These are phyloP conservation scores for Isichthys henryi DNA, from an alignment of 2,113 vertebrate genomes.

Conservation along the genomic window DNA sequence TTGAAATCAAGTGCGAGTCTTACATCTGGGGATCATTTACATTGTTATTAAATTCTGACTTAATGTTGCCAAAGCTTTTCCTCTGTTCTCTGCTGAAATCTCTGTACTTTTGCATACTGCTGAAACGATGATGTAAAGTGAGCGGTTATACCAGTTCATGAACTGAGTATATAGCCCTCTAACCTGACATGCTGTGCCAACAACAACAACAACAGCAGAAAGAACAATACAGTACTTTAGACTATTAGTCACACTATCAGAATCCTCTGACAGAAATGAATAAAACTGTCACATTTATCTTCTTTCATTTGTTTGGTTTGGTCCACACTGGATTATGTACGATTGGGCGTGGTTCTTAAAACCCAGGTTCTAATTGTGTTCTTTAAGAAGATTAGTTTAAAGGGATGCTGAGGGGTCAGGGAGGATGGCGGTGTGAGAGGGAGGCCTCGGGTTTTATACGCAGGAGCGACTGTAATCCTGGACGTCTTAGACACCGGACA, in stretches of 20 bases:
- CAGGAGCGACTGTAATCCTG: background rate
- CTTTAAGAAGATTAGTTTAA: conserved; percentile 31
- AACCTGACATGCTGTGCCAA: background rate
- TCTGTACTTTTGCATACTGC: background rate
- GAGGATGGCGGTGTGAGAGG: background rate
- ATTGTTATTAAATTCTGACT: background rate
- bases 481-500: background rate
- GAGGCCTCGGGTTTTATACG: background rate
- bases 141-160: background rate
- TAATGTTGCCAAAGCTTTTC: background rate
- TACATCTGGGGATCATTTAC: background rate
- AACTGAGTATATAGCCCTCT: background rate
- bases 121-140: background rate
- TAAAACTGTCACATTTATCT: background rate
- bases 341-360: conserved; percentile 23
- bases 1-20: background rate
- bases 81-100: background rate
- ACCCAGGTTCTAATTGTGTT: conserved; percentile 15
- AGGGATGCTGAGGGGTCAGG: conserved; percentile 18
- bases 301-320: background rate
- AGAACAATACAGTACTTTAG: background rate
- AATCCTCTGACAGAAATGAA: background rate
- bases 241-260: background rate
- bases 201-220: background rate
- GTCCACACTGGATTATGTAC: background rate